Evolutionary conservation across 2,888 invertebrate genomes (phyloP).

Genomic region (Eurytoma californica): DNA sequence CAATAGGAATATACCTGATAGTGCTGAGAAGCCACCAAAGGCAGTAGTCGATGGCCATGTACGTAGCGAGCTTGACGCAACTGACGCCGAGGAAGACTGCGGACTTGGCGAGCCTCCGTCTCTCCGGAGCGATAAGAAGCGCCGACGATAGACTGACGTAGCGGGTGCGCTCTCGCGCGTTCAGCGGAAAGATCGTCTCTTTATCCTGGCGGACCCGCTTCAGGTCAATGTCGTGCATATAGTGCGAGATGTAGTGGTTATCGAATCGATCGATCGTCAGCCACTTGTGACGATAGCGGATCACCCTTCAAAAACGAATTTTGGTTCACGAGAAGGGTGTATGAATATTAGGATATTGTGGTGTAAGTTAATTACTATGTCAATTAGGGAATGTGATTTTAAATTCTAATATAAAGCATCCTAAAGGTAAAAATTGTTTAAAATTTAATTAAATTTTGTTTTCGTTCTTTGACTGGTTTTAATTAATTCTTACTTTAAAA

Average conservation of each 20-base stretch:
- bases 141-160: constrained; percentile 80
- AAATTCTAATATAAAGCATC: too few relatives aligned
- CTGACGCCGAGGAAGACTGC: constrained; percentile 80
- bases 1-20: constrained; percentile 63
- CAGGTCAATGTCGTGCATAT: constrained; percentile 81
- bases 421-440: too few relatives aligned
- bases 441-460: too few relatives aligned
- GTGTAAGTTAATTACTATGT: not conserved
- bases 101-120: constrained; percentile 77
- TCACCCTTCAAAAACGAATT: constrained; percentile 76
- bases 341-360: not conserved
- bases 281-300: constrained; percentile 84
- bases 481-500: constrained; percentile 77
- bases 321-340: not conserved
- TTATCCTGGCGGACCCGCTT: constrained; percentile 78
- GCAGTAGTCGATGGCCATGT: constrained; percentile 86
- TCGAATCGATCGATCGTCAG: constrained; percentile 83
- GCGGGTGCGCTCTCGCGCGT: constrained; percentile 79
- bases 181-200: constrained; percentile 82
- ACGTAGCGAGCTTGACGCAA: constrained; percentile 83
- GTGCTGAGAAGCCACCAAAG: constrained; percentile 85
- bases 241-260: constrained; percentile 82
- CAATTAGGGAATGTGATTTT: not conserved
- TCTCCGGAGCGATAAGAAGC: constrained; percentile 79
- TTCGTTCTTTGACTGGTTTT: too few relatives aligned